Base-by-base conservation (phyloP, 37 sponge, comb jelly and placozoan species). In the Sycon ciliatum region DNA sequence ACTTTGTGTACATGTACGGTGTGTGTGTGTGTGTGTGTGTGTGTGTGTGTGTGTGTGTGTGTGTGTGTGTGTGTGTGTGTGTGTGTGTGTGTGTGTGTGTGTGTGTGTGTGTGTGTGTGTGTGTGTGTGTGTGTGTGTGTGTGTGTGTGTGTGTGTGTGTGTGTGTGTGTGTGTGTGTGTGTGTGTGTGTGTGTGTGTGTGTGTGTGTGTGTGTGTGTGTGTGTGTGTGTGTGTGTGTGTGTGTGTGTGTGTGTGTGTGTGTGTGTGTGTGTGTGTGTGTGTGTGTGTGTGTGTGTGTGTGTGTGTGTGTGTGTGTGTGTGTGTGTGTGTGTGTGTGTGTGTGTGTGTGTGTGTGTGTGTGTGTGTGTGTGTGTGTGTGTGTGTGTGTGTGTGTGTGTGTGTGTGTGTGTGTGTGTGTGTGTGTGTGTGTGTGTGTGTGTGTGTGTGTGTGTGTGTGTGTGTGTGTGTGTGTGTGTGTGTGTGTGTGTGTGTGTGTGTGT, bases 21-120 rank as follows among this genome's bases (percentile, higher is more conserved):
- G 69, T 3, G 6, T 33, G 69, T 3, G 5, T 34, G 69, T 3
- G 40, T 3, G 69, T 36, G 39, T 34, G 69, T 68, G 69, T 68
- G 69, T 68, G 69, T 68, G 69, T 68, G 40, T 68, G 69, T 68
- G 26, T 36, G 11, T 7, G 71, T 70, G 71, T 70, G 71, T 70
- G 71, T 70, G 71, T 70, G 71, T 70, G 54, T 46, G 71, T 70
- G 71, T 70, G 54, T 53, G 71, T 70, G 71, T 70, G 71, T 70
- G 71, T 70, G 71, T 70, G 71, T 70, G 55, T 70, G 71, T 70
- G 71, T 69, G 71, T 70, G 71, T 70, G 71, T 70, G 71, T 70
- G 71, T 70, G 71, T 70, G 71, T 70, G 71, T 70, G 71, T 70
- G 54, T 70, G 54, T 42, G 28, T 42, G 71, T 42, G 71, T 42